Evolutionary conservation across 92 coral and sea anemone genomes (phyloP).

Genomic region (Epizoanthus rinbou): DNA sequence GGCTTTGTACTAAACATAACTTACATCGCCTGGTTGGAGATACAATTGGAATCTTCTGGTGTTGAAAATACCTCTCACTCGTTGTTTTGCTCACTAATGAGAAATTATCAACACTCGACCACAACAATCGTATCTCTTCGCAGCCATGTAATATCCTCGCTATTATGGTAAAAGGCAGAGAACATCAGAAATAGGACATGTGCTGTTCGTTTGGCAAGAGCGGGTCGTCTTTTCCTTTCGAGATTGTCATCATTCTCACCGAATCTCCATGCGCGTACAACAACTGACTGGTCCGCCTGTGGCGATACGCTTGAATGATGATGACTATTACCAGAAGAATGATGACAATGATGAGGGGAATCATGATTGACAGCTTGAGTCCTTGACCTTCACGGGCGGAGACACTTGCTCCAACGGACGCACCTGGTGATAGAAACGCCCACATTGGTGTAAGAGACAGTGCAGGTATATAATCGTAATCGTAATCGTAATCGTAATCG

Average conservation of each 20-base stretch:
- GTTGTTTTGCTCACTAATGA: no score
- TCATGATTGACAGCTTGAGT: constrained; percentile 1
- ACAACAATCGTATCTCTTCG: no score
- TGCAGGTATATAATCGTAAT: no score
- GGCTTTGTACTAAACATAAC: no score
- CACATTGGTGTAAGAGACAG: no score
- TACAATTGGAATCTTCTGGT: no score
- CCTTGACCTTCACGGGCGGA: background rate
- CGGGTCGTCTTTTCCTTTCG: background rate
- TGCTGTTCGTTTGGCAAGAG: background rate
- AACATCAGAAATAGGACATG: background rate
- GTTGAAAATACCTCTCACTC: no score
- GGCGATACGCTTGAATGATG: background rate
- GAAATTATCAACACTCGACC: no score
- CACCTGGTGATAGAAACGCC: background rate
- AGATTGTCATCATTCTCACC: background rate
- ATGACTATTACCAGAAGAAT: background rate
- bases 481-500: no score
- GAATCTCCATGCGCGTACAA: background rate
- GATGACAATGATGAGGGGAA: background rate
- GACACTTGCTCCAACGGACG: background rate
- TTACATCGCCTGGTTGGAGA: no score
- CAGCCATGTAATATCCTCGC: no score
- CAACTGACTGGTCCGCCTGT: background rate
- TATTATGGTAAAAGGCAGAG: no score